These are phyloP conservation scores for Zaprionus inermis DNA, from an alignment of 1,140 invertebrate species.

Conservation along the genomic window DNA sequence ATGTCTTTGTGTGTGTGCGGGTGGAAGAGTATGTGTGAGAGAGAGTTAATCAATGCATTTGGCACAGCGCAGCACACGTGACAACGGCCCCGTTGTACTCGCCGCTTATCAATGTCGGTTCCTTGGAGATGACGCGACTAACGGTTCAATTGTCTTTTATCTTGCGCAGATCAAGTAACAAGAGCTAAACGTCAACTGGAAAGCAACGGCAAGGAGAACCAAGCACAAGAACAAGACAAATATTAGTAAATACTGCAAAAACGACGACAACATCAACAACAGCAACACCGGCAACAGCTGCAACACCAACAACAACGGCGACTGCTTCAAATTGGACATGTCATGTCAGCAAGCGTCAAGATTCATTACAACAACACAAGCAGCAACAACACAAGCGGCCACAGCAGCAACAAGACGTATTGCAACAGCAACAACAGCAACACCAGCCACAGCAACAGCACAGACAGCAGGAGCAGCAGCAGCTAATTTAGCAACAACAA, in stretches of 20 bases:
- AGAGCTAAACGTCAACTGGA: constrained; percentile 28
- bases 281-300: constrained; percentile 26
- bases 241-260: background rate
- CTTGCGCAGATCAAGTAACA: constrained; percentile 63
- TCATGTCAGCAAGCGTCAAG: constrained; percentile 84
- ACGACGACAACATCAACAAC: constrained; percentile 21
- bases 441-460: constrained; percentile 49
- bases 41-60: constrained; percentile 46
- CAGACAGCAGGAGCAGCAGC: constrained; percentile 37
- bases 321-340: constrained; percentile 82
- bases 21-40: constrained; percentile 1
- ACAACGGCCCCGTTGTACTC: constrained; percentile 59
- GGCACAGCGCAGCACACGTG: constrained; percentile 66
- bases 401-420: constrained; percentile 21
- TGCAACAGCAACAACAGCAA: constrained; percentile 34
- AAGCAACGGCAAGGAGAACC: constrained; percentile 14
- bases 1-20: background rate
- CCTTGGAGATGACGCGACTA: constrained; percentile 32
- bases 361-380: constrained; percentile 59
- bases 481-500: constrained; percentile 40
- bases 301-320: constrained; percentile 45
- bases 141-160: constrained; percentile 29
- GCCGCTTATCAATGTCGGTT: constrained; percentile 33
- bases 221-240: constrained; percentile 14
- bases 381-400: constrained; percentile 47